Conservation (phyloP, 2,888 invertebrate species). For the Vanessa cardui region DNA sequence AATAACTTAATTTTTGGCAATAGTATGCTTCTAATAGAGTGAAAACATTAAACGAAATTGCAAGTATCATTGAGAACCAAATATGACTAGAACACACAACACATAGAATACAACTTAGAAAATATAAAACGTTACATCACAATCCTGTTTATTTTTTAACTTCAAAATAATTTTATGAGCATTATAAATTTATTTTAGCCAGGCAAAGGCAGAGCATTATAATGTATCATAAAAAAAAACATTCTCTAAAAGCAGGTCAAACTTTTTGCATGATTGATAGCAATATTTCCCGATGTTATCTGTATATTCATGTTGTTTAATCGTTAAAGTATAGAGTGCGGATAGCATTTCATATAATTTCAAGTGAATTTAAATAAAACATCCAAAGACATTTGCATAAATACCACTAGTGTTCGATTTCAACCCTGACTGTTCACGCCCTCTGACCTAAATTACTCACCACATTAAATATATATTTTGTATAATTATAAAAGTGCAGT, state of each 20-base stretch:
- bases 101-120: too few relatives aligned
- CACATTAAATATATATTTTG: constrained; percentile 35
- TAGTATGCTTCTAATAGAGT: too few relatives aligned
- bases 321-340: constrained; percentile 21
- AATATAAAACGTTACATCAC: too few relatives aligned
- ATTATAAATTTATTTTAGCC: too few relatives aligned
- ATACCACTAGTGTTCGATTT: constrained; percentile 34
- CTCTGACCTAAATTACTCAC: constrained; percentile 41
- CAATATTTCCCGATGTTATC: background rate
- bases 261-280: background rate
- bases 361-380: constrained; percentile 36
- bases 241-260: background rate
- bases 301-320: constrained; percentile 25
- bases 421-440: constrained; percentile 36
- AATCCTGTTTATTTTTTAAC: too few relatives aligned
- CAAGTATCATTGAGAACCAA: too few relatives aligned
- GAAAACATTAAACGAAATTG: too few relatives aligned
- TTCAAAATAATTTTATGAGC: too few relatives aligned
- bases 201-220: background rate
- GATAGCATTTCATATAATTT: constrained; percentile 29
- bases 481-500: constrained; percentile 21
- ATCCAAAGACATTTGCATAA: constrained; percentile 36
- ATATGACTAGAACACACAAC: too few relatives aligned
- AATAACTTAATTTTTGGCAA: too few relatives aligned
- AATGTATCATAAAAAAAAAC: background rate